A percentile compares a stretch with the other conserved stretches of the same genome.
phyloP scores from a whole-genome alignment of 2,113 vertebrate genomes.

The Cyphomyrus plagiostoma region DNA sequence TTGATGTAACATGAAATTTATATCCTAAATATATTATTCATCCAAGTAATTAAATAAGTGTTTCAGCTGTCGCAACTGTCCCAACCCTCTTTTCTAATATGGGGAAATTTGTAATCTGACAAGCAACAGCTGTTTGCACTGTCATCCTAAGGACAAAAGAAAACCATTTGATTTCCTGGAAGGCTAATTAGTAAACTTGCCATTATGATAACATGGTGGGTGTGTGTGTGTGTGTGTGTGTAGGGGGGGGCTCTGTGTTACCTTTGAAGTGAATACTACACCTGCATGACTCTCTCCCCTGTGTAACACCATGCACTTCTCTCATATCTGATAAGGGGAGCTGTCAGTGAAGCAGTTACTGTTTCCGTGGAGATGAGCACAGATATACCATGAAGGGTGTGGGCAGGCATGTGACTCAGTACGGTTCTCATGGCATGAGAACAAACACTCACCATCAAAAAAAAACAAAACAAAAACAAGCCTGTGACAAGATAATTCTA shows the following conservation, averaged over 20 bases:
- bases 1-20: not conserved
- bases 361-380: not conserved
- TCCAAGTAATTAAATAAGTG: not conserved
- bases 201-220: not conserved
- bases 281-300: not conserved
- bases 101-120: not conserved
- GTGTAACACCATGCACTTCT: not conserved
- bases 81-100: not conserved
- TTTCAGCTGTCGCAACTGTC: not conserved
- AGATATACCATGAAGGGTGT: not conserved
- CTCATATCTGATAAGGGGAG: not conserved
- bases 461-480: not conserved
- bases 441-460: conserved; percentile 18
- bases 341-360: not conserved
- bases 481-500: not conserved
- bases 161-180: not conserved
- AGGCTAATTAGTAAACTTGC: not conserved
- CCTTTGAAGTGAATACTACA: not conserved
- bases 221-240: not conserved
- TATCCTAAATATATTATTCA: not conserved
- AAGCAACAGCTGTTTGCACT: not conserved
- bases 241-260: not conserved
- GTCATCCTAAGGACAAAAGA: not conserved
- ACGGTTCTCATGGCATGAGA: conserved; percentile 24
- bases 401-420: conserved; percentile 22